These are phyloP conservation scores for Caenorhabditis sinica DNA, from an alignment of 2,888 invertebrate genomes.

Conservation along the genomic window DNA sequence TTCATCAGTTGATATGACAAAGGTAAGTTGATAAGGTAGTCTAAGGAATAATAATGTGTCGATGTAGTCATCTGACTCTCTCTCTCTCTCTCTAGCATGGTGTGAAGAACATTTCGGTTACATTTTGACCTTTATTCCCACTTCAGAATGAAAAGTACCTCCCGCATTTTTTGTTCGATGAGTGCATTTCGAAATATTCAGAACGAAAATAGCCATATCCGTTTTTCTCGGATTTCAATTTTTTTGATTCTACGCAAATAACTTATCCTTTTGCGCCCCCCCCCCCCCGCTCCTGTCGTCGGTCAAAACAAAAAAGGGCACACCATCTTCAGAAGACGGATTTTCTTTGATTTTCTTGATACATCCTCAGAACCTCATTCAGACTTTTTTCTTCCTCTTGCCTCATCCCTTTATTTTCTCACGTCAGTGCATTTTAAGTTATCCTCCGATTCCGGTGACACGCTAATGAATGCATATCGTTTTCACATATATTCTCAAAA, in stretches of 20 bases:
- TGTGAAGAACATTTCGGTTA: neutral
- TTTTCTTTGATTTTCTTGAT: neutral
- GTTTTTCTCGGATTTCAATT: neutral
- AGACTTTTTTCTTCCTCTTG: neutral
- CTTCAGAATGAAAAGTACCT: conserved; percentile 11
- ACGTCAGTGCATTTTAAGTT: conserved; percentile 6
- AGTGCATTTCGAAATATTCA: neutral
- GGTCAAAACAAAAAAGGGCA: neutral
- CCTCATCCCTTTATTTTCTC: neutral
- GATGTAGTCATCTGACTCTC: neutral
- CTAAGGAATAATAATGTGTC: neutral
- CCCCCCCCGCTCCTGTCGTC: too few relatives aligned
- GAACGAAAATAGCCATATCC: neutral
- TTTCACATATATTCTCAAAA: conserved; percentile 41
- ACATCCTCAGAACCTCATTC: neutral
- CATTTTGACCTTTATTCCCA: conserved; percentile 20
- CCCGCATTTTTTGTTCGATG: neutral
- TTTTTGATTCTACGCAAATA: neutral
- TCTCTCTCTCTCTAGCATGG: neutral
- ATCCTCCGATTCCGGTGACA: neutral
- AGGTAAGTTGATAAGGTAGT: neutral
- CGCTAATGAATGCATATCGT: conserved; percentile 37
- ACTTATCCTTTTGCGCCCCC: neutral
- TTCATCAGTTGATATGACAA: neutral
- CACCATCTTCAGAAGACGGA: neutral